These are phyloP conservation scores for Hiodon tergisus DNA, from an alignment of 2,113 vertebrate genomes.

Conservation along the genomic window DNA sequence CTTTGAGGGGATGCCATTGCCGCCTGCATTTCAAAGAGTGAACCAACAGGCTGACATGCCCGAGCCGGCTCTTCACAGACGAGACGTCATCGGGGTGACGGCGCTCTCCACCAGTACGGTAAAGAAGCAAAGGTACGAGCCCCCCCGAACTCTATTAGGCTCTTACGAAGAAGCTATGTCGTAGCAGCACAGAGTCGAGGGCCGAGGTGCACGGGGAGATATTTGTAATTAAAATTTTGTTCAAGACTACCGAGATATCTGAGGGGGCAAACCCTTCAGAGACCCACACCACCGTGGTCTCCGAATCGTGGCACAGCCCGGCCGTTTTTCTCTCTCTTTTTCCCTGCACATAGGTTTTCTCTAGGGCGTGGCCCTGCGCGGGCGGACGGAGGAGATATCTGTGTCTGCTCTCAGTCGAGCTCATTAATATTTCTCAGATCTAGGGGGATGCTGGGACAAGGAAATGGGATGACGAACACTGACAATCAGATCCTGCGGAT, in stretches of 20 bases:
- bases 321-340: neutral
- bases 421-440: slow-evolving; percentile 20
- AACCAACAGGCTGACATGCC: too few relatives aligned
- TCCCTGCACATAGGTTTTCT: neutral
- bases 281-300: neutral
- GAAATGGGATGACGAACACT: neutral
- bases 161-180: too few relatives aligned
- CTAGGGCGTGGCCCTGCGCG: neutral
- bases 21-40: too few relatives aligned
- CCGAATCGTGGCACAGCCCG: neutral
- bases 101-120: too few relatives aligned
- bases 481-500: neutral
- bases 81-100: too few relatives aligned
- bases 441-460: neutral
- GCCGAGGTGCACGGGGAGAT: too few relatives aligned
- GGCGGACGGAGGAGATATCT: neutral
- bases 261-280: neutral
- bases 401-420: slow-evolving; percentile 8
- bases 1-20: too few relatives aligned
- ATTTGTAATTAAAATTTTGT: neutral
- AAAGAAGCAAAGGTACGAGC: too few relatives aligned
- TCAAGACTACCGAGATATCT: neutral
- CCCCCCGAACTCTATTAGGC: too few relatives aligned
- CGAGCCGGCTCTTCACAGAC: too few relatives aligned
- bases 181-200: too few relatives aligned